Base-by-base conservation (phyloP, 2,113 vertebrate species). In the Rhea americana region DNA sequence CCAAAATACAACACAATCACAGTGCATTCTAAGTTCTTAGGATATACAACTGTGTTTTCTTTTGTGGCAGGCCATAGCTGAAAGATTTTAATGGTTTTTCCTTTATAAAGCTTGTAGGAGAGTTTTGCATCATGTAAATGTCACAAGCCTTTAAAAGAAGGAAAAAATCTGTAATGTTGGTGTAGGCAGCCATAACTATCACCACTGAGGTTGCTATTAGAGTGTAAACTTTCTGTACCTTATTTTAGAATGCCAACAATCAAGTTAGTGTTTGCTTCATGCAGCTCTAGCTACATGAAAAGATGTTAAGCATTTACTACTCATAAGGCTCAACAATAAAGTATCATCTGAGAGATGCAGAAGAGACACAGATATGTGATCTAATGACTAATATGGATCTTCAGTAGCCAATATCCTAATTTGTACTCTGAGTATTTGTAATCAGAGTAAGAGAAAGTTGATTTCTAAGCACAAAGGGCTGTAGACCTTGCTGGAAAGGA, bases 1-100 rank as follows among this genome's bases (percentile, higher is more conserved):
- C 21, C 72, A 92, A 89, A 92, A 85, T 83, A 90, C 17, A 76
- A 59, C 82, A 92, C 59, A 67, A 74, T 82, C 66, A 79, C 14
- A 87, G n/a, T 13, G 22, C 85, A 77, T n/a, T 67, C 30, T 39
- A 85, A 51, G 8, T 90, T 93, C 55, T 94, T 51, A 94, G 76
- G 89, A 77, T 80, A 73, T 67, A 8, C 21, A 85, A 75, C 7
- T 41, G 4, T 26, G n/a, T 70, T 87, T 91, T 86, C 21, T 75
- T 88, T 68, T 94, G 53, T 71, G 53, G 47, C 66, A 79, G 41
- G 14, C 50, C 30, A 35, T 25, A 74, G 21, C 51, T 59, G 48
- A 91, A 74, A 94, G 10, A 87, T 22, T 80, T 68, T 47, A 87
- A 89, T 26, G 25, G 2, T 8, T 71, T 87, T 93, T 90, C 47